A percentile compares a stretch with the other conserved stretches of the same genome.
phyloP scores from a whole-genome alignment of 2,113 vertebrate genomes.

The Saimiri boliviensis region DNA sequence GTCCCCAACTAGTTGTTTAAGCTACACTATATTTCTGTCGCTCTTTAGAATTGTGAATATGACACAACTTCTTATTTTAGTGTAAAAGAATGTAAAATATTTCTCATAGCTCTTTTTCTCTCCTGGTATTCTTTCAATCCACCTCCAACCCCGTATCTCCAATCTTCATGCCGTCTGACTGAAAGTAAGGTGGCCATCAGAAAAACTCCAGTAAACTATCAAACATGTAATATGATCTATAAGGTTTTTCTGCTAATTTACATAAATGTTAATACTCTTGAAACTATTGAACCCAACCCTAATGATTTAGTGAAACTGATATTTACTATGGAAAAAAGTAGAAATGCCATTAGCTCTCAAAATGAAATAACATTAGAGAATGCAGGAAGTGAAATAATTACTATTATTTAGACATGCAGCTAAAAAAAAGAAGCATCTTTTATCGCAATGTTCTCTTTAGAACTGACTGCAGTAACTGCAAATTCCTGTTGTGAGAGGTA shows the following conservation, averaged over 20 bases:
- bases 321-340: constrained; percentile 61
- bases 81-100: background rate
- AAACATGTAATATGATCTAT: constrained; percentile 59
- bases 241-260: constrained; percentile 75
- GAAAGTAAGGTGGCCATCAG: background rate
- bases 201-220: constrained; percentile 55
- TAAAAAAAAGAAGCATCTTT: background rate
- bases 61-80: background rate
- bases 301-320: constrained; percentile 65
- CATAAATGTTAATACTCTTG: constrained; percentile 63
- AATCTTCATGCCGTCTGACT: background rate
- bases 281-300: background rate
- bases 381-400: background rate
- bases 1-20: constrained; percentile 8
- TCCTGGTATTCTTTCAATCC: background rate
- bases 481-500: background rate
- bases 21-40: background rate
- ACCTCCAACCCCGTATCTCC: background rate
- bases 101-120: background rate
- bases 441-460: background rate
- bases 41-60: constrained; percentile 29
- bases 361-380: constrained; percentile 52
- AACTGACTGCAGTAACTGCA: background rate
- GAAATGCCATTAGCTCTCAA: constrained; percentile 31
- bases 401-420: background rate